Percentiles rank a stretch among this genome's conserved stretches.
Evolutionary conservation across 2,113 vertebrate species (phyloP).

Genomic region (Eolophus roseicapilla): DNA sequence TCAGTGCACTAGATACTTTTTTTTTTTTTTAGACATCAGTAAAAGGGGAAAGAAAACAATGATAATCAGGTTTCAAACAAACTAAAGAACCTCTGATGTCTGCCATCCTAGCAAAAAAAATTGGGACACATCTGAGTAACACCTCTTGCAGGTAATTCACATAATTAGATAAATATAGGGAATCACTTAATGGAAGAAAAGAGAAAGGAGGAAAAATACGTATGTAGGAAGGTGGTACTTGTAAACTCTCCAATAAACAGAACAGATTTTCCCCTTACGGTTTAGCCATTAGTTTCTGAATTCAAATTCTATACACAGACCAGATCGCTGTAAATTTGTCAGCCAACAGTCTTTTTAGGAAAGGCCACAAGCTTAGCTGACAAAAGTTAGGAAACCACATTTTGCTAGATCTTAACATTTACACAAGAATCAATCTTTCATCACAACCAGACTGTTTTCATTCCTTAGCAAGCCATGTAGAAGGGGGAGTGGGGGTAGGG

Average conservation of each 20-base stretch:
- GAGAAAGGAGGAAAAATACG: constrained; percentile 7
- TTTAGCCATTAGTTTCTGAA: constrained; percentile 36
- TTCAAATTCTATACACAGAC: not conserved
- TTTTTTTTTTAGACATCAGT: not conserved
- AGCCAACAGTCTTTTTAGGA: constrained; percentile 35
- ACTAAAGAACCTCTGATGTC: not conserved
- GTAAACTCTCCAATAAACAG: constrained; percentile 7
- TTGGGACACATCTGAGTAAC: not conserved
- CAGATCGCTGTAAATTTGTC: not conserved
- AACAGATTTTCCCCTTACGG: not conserved
- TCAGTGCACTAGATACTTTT: not conserved
- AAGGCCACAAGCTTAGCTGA: not conserved
- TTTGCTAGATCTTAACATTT: not conserved
- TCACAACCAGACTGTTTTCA: not conserved
- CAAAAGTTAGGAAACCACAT: not conserved
- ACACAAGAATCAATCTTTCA: not conserved
- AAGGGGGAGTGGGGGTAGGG: not conserved
- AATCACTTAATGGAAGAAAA: constrained; percentile 1
- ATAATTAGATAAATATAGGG: not conserved
- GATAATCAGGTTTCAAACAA: not conserved
- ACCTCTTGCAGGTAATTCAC: not conserved
- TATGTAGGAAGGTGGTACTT: not conserved
- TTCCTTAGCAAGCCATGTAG: not conserved
- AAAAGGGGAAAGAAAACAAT: not conserved
- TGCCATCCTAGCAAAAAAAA: not conserved